Evolutionary conservation across 2,888 invertebrate genomes (phyloP).

Genomic region (Empis livida): DNA sequence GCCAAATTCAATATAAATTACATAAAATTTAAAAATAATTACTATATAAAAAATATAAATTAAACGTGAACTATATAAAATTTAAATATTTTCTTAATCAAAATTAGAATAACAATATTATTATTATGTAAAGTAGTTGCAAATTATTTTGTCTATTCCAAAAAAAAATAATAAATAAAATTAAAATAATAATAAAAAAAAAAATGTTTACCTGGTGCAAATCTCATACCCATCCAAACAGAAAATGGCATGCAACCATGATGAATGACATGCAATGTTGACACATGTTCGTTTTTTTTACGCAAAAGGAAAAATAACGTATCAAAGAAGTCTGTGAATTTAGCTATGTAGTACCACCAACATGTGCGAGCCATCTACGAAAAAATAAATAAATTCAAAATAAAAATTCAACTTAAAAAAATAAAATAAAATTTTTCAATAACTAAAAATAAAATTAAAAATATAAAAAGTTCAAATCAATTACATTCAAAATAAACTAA

Average conservation of each 20-base stretch:
- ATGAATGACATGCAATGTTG: conserved; percentile 89
- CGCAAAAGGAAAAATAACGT: conserved; percentile 92
- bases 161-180: conserved; percentile 9
- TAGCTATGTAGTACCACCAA: conserved; percentile 96
- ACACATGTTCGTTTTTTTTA: conserved; percentile 89
- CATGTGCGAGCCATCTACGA: conserved; percentile 79
- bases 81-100: too few relatives aligned
- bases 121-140: too few relatives aligned
- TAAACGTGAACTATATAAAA: too few relatives aligned
- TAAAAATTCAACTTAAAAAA: conserved; percentile 13
- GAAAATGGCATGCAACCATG: conserved; percentile 96
- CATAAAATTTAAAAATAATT: too few relatives aligned
- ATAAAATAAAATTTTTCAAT: neutral
- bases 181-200: conserved; percentile 13
- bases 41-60: too few relatives aligned
- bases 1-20: too few relatives aligned
- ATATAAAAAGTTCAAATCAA: neutral
- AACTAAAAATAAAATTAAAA: neutral
- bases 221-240: conserved; percentile 90
- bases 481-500: too few relatives aligned
- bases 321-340: conserved; percentile 94
- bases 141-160: neutral
- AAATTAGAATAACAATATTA: too few relatives aligned
- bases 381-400: conserved; percentile 16
- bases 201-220: conserved; percentile 63